Evolutionary conservation across 2,113 vertebrate genomes (phyloP).

Genomic region (Rhinogobius similis): DNA sequence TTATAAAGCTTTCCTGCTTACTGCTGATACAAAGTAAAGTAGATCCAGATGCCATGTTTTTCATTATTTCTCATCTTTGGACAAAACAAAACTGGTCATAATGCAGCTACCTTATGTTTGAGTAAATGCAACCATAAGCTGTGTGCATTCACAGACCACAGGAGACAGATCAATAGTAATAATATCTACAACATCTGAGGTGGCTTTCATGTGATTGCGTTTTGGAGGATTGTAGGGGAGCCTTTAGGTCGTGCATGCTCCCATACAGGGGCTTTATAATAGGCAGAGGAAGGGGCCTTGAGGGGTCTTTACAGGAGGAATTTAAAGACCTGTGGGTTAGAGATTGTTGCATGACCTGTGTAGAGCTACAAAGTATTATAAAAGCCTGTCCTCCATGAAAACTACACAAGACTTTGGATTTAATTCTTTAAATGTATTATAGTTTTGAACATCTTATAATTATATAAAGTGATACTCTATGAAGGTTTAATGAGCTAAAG

Average conservation of each 20-base stretch:
- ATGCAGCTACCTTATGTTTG: not conserved
- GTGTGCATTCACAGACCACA: not conserved
- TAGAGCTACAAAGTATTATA: not conserved
- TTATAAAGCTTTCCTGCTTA: not conserved
- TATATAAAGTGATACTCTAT: no score
- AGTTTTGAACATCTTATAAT: no score
- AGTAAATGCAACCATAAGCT: not conserved
- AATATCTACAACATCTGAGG: constrained; percentile 3
- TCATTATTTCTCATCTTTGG: not conserved
- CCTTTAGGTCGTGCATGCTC: not conserved
- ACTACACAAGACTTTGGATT: no score
- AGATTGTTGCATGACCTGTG: not conserved
- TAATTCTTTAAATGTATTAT: no score
- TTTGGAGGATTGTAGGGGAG: constrained; percentile 16
- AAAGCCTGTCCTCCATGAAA: no score
- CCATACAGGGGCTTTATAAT: constrained; percentile 11
- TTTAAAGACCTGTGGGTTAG: not conserved
- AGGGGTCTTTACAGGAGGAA: not conserved
- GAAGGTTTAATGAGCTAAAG: no score
- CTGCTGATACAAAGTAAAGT: constrained; percentile 11
- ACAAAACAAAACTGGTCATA: not conserved
- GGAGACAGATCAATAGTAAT: constrained; percentile 1
- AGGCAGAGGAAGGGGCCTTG: not conserved
- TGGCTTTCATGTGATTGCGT: constrained; percentile 1
- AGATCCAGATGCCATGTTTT: constrained; percentile 23